A percentile compares a stretch with the other conserved stretches of the same genome.
Evolutionary conservation across 2,113 vertebrate genomes (phyloP).

Genomic region (Macrotis lagotis): DNA sequence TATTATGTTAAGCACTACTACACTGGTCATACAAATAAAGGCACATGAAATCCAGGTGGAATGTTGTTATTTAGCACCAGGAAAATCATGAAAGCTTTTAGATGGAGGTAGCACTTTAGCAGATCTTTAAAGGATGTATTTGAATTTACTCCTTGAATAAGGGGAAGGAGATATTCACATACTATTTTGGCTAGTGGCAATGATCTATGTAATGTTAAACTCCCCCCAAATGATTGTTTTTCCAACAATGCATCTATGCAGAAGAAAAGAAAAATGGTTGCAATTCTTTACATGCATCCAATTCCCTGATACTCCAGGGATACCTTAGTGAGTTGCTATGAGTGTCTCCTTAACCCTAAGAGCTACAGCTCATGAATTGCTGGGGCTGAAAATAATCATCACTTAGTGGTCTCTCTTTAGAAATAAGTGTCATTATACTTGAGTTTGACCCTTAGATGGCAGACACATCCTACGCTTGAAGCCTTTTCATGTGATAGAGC

Average conservation of each 20-base stretch:
- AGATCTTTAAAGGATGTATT: background rate
- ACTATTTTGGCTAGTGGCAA: background rate
- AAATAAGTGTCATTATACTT: background rate
- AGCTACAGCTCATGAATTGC: background rate
- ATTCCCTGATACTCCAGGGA: background rate
- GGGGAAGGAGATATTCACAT: background rate
- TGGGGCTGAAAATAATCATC: background rate
- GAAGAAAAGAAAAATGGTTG: background rate
- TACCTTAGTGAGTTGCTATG: background rate
- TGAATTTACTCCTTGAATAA: background rate
- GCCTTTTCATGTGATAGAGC: background rate
- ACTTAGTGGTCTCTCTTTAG: background rate
- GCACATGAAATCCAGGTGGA: background rate
- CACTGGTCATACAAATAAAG: background rate
- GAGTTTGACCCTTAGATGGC: background rate
- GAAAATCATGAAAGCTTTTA: background rate
- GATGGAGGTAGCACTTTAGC: background rate
- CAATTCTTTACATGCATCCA: background rate
- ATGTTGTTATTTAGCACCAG: background rate
- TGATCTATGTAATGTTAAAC: background rate
- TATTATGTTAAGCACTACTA: background rate
- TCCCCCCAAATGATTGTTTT: background rate
- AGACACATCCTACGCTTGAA: background rate
- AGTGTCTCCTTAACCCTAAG: background rate
- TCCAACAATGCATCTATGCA: background rate